These are phyloP conservation scores for Eospalax fontanierii DNA, from an alignment of 2,797 vertebrate genomes.

Conservation along the genomic window DNA sequence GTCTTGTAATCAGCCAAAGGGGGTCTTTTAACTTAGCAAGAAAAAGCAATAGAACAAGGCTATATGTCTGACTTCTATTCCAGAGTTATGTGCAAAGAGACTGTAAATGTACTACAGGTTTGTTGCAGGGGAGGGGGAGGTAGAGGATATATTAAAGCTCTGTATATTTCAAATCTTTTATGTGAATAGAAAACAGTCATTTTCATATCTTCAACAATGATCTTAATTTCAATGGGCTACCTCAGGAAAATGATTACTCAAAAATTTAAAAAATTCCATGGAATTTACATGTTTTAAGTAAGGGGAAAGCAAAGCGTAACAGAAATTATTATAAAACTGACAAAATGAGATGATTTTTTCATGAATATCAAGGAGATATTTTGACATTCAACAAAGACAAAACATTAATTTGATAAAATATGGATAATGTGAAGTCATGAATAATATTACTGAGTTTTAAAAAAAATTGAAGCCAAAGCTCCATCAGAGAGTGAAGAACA, in stretches of 20 bases:
- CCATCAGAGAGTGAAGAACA: not conserved
- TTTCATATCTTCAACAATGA: not conserved
- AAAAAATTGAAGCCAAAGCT: not conserved
- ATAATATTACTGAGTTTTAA: not conserved
- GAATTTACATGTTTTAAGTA: not conserved
- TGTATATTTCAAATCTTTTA: not conserved
- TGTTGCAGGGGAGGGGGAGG: not conserved
- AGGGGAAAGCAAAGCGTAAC: not conserved
- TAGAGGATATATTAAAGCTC: not conserved
- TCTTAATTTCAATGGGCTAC: not conserved
- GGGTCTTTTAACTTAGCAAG: not conserved
- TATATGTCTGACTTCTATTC: not conserved
- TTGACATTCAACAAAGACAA: not conserved
- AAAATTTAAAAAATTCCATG: not conserved
- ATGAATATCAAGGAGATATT: too few relatives aligned
- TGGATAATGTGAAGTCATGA: not conserved
- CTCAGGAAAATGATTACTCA: not conserved
- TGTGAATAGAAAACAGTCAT: not conserved
- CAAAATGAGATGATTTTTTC: not conserved
- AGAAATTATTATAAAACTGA: not conserved
- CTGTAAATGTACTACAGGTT: not conserved
- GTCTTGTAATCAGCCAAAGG: not conserved
- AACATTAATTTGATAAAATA: too few relatives aligned
- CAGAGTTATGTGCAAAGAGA: not conserved
- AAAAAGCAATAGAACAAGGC: not conserved